These are phyloP conservation scores for Onthophagus taurus DNA, from an alignment of 1,140 invertebrate genomes.

Conservation along the genomic window DNA sequence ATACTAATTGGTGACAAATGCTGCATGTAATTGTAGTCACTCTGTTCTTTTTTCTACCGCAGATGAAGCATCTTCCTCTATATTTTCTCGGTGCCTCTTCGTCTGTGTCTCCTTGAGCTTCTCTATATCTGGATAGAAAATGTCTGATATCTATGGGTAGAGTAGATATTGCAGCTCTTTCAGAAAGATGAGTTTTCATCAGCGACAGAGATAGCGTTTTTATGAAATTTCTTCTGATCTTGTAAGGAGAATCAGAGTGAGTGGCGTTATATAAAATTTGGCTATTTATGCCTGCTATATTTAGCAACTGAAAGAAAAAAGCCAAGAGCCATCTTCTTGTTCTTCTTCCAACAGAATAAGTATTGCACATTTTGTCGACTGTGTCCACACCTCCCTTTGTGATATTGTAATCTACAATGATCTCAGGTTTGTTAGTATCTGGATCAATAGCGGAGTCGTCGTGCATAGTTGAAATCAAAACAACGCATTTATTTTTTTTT, in stretches of 20 bases:
- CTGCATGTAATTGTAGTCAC: slow-evolving; percentile 14
- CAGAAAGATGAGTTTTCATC: slow-evolving; percentile 15
- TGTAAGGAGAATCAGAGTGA: neutral
- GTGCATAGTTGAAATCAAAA: slow-evolving; percentile 30
- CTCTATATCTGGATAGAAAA: slow-evolving; percentile 14
- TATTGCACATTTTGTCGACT: slow-evolving; percentile 31
- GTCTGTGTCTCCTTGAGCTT: neutral
- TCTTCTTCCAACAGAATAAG: slow-evolving; percentile 33
- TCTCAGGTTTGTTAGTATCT: slow-evolving; percentile 31
- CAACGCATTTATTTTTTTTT: too few species aligned
- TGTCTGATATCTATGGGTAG: slow-evolving; percentile 13
- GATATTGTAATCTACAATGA: slow-evolving; percentile 37
- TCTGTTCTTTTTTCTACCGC: slow-evolving; percentile 14
- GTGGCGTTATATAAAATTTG: slow-evolving; percentile 1
- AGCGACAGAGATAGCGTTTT: slow-evolving; percentile 13
- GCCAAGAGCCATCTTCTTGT: slow-evolving; percentile 39
- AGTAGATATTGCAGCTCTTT: slow-evolving; percentile 11
- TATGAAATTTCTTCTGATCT: slow-evolving; percentile 14
- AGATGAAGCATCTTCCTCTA: slow-evolving; percentile 12
- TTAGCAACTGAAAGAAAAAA: slow-evolving; percentile 32
- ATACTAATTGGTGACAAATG: slow-evolving; percentile 8
- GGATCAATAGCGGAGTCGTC: slow-evolving; percentile 19
- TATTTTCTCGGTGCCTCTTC: slow-evolving; percentile 18
- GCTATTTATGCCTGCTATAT: slow-evolving; percentile 9
- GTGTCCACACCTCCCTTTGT: slow-evolving; percentile 37